These are phyloP conservation scores for Tachyglossus aculeatus DNA, from an alignment of 2,797 vertebrate genomes.

Conservation along the genomic window DNA sequence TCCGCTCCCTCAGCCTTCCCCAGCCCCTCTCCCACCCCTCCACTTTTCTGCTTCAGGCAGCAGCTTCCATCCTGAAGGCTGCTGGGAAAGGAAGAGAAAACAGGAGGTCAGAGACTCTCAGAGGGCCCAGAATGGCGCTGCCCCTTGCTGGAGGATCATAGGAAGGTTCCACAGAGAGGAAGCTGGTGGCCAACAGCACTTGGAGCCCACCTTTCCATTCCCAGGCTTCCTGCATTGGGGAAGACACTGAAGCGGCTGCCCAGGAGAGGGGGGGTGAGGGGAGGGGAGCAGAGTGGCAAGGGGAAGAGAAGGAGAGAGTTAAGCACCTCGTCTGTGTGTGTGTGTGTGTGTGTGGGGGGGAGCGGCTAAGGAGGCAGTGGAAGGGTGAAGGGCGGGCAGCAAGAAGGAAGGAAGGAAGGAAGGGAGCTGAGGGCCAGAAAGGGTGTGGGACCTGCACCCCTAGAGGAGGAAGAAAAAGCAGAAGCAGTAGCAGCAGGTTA, in stretches of 20 bases:
- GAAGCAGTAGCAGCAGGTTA: too few species aligned
- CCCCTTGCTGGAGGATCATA: not conserved
- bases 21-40: too few species aligned
- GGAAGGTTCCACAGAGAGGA: not conserved
- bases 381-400: too few species aligned
- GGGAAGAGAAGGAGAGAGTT: conserved; percentile 13
- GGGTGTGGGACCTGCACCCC: not conserved
- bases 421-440: conserved; percentile 4
- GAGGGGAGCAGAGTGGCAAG: conserved; percentile 3
- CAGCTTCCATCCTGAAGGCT: too few species aligned
- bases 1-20: too few species aligned
- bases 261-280: not conserved
- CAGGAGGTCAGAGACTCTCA: too few species aligned
- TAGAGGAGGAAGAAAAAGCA: conserved; percentile 16
- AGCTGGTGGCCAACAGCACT: not conserved
- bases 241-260: conserved; percentile 20
- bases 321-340: not conserved
- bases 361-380: too few species aligned
- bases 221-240: conserved; percentile 1
- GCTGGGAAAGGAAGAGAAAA: too few species aligned
- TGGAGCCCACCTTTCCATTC: conserved; percentile 15
- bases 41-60: too few species aligned
- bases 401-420: too few species aligned
- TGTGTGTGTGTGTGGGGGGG: too few species aligned
- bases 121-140: too few species aligned